Evolutionary conservation across 2,797 vertebrate genomes (phyloP), one percentile per base, ranked within the genome.

Genomic region (Galagoides demidoff): DNA sequence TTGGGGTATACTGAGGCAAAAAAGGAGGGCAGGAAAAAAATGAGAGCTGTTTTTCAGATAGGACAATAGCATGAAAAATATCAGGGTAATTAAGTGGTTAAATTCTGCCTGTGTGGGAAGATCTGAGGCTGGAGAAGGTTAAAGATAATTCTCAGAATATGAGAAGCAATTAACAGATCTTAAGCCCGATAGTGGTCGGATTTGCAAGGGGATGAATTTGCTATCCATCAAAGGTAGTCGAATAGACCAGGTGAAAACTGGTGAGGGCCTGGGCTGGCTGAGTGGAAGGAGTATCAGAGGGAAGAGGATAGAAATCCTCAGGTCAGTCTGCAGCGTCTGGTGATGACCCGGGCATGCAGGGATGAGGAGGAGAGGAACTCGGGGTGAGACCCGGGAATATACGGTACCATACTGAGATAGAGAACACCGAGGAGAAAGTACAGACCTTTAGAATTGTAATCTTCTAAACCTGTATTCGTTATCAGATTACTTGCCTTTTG

Each of bases 131-230:
- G 34, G 82, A 81, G 27, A 88, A 88, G 29, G 25, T 64, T 79
- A 76, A 73, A 83, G 71, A 39, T 52, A 61, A 59, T 95, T 86
- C 95, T 76, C n/a, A 71, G n/a, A 37, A 92, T 92, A 91, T 39
- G 31, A 12, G 9, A 66, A 66, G 31, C 45, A 39, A 1, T 61
- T 85, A 25, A 55, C 88, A 92, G 39, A 59, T 61, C 74, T 77
- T 22, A 64, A 94, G 11, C 49, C 37, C 45, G 31, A 22, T n/a
- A 43, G 12, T 76, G 57, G n/a, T 73, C 55, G 78, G 66, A 85
- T 85, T 61, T 78, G n/a, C 39, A 59, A 7, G 39, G 71, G 78
- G 63, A 55, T 68, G 20, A 61, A 37, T n/a, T 87, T 61, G 82
- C 70, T 61, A 45, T 76, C 57, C 23, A 71, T 77, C 73, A 31